A percentile compares a stretch with the other conserved stretches of the same genome.
Evolutionary conservation across 2,888 invertebrate species (phyloP).

Genomic region (Phyllotreta striolata): DNA sequence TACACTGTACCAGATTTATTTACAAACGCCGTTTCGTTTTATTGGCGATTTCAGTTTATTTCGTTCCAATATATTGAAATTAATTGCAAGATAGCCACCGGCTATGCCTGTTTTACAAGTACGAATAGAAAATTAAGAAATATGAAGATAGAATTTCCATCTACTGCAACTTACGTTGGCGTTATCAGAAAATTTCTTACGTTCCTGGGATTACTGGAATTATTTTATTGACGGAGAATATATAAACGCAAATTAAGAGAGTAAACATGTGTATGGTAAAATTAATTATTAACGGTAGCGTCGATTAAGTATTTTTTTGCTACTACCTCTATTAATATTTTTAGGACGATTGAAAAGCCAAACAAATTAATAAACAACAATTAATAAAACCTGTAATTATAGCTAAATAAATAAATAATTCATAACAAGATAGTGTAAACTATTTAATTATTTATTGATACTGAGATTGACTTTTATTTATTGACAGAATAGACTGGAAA

Average conservation of each 20-base stretch:
- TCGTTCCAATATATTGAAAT: conserved; percentile 13
- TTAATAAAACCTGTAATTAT: too few species aligned
- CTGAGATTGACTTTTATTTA: too few species aligned
- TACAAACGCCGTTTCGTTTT: conserved; percentile 1
- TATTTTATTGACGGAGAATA: conserved; percentile 1
- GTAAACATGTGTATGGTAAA: not conserved
- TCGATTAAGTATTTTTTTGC: too few species aligned
- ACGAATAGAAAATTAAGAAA: conserved; percentile 15
- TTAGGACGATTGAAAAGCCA: too few species aligned
- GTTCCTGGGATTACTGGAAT: conserved; percentile 12
- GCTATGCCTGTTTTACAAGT: conserved; percentile 17
- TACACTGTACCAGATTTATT: too few species aligned
- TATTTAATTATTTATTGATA: too few species aligned
- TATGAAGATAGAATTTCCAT: conserved; percentile 7
- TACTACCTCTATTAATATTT: too few species aligned
- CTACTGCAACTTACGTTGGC: conserved; percentile 14
- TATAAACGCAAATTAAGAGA: not conserved
- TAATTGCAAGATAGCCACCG: conserved; percentile 20
- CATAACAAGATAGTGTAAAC: too few species aligned
- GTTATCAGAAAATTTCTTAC: conserved; percentile 14
- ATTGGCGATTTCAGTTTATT: conserved; percentile 13
- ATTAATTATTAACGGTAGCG: too few species aligned
- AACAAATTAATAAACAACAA: too few species aligned
- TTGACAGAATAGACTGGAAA: too few species aligned
- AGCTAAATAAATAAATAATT: too few species aligned